phyloP scores from a whole-genome alignment of 2,888 invertebrate species.

The Ormyrus pomaceus region DNA sequence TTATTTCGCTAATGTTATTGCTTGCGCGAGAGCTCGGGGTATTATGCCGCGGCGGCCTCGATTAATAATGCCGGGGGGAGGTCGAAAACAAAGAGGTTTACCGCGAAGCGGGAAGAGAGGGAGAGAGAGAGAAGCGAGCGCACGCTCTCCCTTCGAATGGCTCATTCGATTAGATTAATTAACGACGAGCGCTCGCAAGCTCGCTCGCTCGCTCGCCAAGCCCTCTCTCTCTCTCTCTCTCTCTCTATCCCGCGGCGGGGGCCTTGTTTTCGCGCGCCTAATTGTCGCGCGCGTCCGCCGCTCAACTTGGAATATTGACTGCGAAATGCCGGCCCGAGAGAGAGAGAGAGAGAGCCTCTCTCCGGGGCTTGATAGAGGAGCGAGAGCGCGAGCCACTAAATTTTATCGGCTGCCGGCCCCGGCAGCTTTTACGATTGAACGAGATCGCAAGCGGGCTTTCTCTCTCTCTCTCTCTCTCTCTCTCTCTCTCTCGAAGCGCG shows the following conservation, averaged over 20 bases:
- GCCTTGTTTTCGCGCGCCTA: conserved; percentile 38
- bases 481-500: neutral
- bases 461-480: neutral
- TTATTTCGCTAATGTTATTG: conserved; percentile 69
- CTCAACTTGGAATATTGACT: conserved; percentile 46
- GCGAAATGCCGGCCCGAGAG: conserved; percentile 1
- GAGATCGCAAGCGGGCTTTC: conserved; percentile 1
- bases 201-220: neutral
- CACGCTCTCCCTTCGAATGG: conserved; percentile 58
- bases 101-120: conserved; percentile 16
- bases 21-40: conserved; percentile 42
- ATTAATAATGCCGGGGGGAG: conserved; percentile 63
- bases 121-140: conserved; percentile 11
- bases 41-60: conserved; percentile 58
- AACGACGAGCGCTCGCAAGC: conserved; percentile 45
- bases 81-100: conserved; percentile 52
- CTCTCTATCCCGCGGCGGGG: neutral
- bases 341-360: neutral
- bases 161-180: conserved; percentile 64
- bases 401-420: conserved; percentile 33
- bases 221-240: neutral
- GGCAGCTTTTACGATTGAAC: conserved; percentile 43
- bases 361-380: neutral
- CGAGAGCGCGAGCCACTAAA: conserved; percentile 18
- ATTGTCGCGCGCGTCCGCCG: conserved; percentile 40